phyloP scores from a whole-genome alignment of 1,140 invertebrate genomes.

The Ceratoteleas bidentatus region DNA sequence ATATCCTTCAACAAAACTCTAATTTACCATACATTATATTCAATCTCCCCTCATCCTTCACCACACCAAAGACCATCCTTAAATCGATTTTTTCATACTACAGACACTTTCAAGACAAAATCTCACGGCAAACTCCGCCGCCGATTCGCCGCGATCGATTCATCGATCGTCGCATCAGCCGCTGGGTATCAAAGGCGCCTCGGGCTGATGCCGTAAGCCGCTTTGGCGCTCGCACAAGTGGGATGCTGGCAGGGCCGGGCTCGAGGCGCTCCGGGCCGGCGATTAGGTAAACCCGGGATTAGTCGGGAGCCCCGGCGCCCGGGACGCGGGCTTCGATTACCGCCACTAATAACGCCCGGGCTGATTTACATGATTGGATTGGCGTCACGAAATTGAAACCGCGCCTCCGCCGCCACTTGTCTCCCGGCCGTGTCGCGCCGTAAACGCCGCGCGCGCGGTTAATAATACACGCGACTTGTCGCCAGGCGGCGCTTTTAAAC shows the following conservation, averaged over 20 bases:
- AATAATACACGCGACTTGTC: conserved; percentile 48
- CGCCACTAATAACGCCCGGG: conserved; percentile 78
- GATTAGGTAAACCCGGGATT: conserved; percentile 82
- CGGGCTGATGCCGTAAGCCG: conserved; percentile 79
- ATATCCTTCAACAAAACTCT: too few species aligned
- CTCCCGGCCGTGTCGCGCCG: conserved; percentile 60
- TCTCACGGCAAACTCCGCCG: too few species aligned
- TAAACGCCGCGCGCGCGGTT: conserved; percentile 51
- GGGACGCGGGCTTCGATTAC: conserved; percentile 73
- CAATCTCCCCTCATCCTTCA: too few species aligned
- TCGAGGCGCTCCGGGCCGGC: conserved; percentile 73
- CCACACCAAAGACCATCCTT: too few species aligned
- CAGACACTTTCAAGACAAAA: too few species aligned
- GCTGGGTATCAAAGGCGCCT: conserved; percentile 58
- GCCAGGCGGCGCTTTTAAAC: conserved; percentile 41
- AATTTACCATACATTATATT: too few species aligned
- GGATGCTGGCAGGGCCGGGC: conserved; percentile 66
- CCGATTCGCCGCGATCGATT: conserved; percentile 62
- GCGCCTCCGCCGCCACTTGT: conserved; percentile 62
- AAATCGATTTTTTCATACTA: too few species aligned
- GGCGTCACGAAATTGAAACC: conserved; percentile 81
- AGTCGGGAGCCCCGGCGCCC: conserved; percentile 72
- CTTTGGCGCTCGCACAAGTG: conserved; percentile 75
- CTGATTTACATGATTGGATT: conserved; percentile 82
- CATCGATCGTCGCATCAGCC: conserved; percentile 65